These are phyloP conservation scores for Diphyllodes magnificus DNA, from an alignment of 2,113 vertebrate genomes.

Conservation along the genomic window DNA sequence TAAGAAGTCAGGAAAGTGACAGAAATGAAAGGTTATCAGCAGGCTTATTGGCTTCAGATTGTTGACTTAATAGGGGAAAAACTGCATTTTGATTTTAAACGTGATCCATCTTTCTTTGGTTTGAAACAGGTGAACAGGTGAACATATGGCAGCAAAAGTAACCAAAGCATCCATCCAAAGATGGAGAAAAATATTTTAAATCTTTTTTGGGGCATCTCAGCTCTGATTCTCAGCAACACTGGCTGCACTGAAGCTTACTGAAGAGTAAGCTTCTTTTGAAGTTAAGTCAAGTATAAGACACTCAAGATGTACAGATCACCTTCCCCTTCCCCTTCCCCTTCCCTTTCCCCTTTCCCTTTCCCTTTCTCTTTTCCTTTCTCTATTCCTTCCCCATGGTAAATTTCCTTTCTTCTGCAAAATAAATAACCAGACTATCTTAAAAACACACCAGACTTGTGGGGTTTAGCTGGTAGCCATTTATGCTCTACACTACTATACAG, in stretches of 20 bases:
- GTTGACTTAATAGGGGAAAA: neutral
- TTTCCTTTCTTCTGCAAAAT: neutral
- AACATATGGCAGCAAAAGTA: neutral
- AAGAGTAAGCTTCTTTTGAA: neutral
- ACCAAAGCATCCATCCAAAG: neutral
- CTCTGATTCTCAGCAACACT: neutral
- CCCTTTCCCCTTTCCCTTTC: too few species aligned
- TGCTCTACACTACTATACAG: neutral
- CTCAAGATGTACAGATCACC: neutral
- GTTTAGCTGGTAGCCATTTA: neutral
- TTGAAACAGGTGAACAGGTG: too few species aligned
- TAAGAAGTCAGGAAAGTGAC: neutral
- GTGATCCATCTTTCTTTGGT: neutral
- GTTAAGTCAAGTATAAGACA: neutral
- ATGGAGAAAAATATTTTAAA: neutral
- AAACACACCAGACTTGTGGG: fast-evolving
- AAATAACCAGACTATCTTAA: neutral
- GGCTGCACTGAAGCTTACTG: neutral
- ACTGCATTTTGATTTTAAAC: neutral
- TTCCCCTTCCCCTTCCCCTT: neutral
- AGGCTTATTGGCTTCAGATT: neutral
- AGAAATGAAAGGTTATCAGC: neutral
- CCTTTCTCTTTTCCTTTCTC: too few species aligned
- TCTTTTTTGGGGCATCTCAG: neutral
- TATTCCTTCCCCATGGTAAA: neutral